These are phyloP conservation scores for Neelides sp. DNA, from an alignment of 1,140 invertebrate genomes.

Conservation along the genomic window DNA sequence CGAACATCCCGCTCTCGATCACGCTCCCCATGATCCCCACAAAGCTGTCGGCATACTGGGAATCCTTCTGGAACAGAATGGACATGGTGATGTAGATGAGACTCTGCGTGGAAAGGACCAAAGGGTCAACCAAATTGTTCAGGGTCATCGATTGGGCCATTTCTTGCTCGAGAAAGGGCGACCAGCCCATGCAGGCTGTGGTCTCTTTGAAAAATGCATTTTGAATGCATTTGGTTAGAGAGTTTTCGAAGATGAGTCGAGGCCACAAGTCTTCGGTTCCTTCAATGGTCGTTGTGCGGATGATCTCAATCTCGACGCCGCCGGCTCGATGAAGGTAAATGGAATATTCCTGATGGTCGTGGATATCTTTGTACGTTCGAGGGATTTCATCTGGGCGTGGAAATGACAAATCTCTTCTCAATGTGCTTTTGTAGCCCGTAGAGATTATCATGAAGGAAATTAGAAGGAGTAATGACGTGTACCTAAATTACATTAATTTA, in stretches of 20 bases:
- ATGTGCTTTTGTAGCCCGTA: constrained; percentile 3
- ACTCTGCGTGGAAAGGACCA: background rate
- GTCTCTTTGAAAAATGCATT: constrained; percentile 4
- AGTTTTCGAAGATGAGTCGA: constrained; percentile 1
- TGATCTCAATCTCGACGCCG: background rate
- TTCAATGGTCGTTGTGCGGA: background rate
- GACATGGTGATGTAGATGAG: background rate
- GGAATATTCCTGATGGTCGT: constrained; percentile 1
- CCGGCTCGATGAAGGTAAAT: background rate
- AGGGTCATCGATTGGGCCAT: constrained; percentile 1
- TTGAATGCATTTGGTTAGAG: background rate
- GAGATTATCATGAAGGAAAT: background rate
- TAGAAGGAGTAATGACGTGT: background rate
- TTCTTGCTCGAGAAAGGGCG: constrained; percentile 8
- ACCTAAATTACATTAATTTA: too few species aligned
- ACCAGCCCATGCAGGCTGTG: constrained; percentile 5
- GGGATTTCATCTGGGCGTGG: constrained; percentile 3
- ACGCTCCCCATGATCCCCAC: constrained; percentile 1
- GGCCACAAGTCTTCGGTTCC: background rate
- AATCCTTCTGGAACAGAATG: constrained; percentile 5
- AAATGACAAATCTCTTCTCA: constrained; percentile 2
- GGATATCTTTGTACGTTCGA: background rate
- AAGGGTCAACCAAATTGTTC: constrained; percentile 5
- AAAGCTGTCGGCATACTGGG: background rate
- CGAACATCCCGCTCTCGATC: background rate